Base-by-base conservation (phyloP, 2,113 vertebrate species). In the Sphyrna mokarran region DNA sequence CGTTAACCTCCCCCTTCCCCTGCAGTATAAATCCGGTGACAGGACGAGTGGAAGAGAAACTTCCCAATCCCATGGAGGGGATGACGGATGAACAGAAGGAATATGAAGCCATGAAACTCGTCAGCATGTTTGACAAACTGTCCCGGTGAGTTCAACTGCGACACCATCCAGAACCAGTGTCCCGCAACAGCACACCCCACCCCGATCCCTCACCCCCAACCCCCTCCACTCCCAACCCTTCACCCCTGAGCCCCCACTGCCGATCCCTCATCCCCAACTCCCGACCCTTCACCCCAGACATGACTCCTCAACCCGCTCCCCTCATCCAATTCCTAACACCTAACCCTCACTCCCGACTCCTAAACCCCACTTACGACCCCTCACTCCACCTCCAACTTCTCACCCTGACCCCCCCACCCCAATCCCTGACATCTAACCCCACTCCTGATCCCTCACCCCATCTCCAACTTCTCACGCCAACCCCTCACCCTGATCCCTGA, bases 71-170 rank as follows among this genome's bases (percentile, higher is more conserved):
- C 68, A 98, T 98, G 98, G 97, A 97, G 95, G 98, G 98, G 63
- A 98, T 98, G 98, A 97, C 97, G 0, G 98, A 98, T 95, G 98
- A 98, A 22, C 98, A 98, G 97, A 98, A 97, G 96, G 98, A 98
- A 96, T 97, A 97, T 54, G 98, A 98, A 96, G 98, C 98, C 37
- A 97, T 95, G 96, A 97, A 96, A 89, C 97, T 98, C 16, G 97
- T 98, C 90, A 96, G 96, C 96, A 97, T 98, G 96, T 98, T 98
- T 94, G 98, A 97, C 97, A 97, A 96, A 58, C 95, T 96, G 83
- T 96, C 96, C 68, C 94, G 96, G 96, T 96, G 91, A 14, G 26
- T 72, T 43, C 95, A 43, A 8, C 20, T 8, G 83, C n/a, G 37
- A 20, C 16, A 2, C 1, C 18, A 3, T 3, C 37, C 18, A 20